Base-by-base conservation (phyloP, 2,888 invertebrate genomes). In the Hemicrepidius hirtus region DNA sequence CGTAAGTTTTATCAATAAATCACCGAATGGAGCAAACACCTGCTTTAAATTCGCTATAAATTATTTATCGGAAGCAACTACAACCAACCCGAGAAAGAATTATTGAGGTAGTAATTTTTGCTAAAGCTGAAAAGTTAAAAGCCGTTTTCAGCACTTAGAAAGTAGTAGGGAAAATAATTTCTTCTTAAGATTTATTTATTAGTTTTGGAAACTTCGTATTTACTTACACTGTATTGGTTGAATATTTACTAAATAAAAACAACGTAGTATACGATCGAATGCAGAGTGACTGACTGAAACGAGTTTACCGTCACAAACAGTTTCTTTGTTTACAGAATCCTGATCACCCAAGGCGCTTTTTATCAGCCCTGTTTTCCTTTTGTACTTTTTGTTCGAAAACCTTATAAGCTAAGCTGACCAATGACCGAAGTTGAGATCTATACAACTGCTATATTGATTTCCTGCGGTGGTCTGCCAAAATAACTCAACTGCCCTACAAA, bases 1-100 rank as follows among this genome's bases (percentile, higher is more conserved):
- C 57, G 57, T 57, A 57, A 59, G 46, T 35, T 63, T 63, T 63
- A 63, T 46, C 64, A 50, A 64, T 64, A 64, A 64, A 64, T 64
- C 64, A 64, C 50, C 5, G 49, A 44, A 49, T 5, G 28, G 64
- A 35, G 50, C 64, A 37, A 49, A 40, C 49, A 64, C 37, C 50
- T 50, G 50, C 49, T 64, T 64, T 64, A 50, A 50, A 50, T 64
- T 64, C 50, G 12, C 49, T 50, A 64, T 64, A 64, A 49, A 64
- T 64, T 64, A 64, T 64, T 64, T 64, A 64, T 64, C 35, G 64
- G 28, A 64, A 50, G 50, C 32, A 37, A 50, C 50, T 37, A 35
- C 18, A 21, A 21, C 20, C 50, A 37, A 37, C 44, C 24, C 32
- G 62, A 46, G 50, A 64, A 50, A 50, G 37, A 64, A 64, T 64